A percentile compares a stretch with the other conserved stretches of the same genome.
Conservation (phyloP, 2,888 invertebrate species). For the Chirona hameri region DNA sequence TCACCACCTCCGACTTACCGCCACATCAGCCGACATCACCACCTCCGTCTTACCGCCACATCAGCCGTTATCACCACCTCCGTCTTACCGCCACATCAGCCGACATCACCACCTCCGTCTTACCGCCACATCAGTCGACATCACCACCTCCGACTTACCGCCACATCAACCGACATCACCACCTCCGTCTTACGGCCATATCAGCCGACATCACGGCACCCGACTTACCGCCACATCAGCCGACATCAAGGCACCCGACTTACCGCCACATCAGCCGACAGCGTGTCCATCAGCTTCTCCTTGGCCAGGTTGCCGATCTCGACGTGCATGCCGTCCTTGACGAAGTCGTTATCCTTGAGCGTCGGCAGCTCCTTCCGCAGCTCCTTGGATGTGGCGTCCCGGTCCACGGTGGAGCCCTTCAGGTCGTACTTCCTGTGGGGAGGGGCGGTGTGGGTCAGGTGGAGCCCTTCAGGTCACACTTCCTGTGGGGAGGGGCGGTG, state of each 20-base stretch:
- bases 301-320: conserved; percentile 89
- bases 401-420: conserved; percentile 96
- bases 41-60: too few relatives aligned
- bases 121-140: too few relatives aligned
- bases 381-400: conserved; percentile 97
- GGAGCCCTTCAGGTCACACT: too few relatives aligned
- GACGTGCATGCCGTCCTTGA: conserved; percentile 91
- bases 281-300: conserved; percentile 81
- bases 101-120: too few relatives aligned
- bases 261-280: conserved; percentile 90
- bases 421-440: conserved; percentile 73
- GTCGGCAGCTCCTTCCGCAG: conserved; percentile 95
- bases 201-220: conserved; percentile 28
- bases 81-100: too few relatives aligned
- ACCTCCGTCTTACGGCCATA: too few relatives aligned
- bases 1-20: too few relatives aligned
- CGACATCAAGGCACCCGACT: conserved; percentile 41
- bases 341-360: conserved; percentile 97
- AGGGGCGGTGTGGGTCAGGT: conserved; percentile 53
- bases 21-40: too few relatives aligned
- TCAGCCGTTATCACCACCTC: too few relatives aligned
- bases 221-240: too few relatives aligned
- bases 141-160: too few relatives aligned
- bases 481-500: conserved; percentile 55
- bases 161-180: too few relatives aligned